phyloP scores from a whole-genome alignment of 1,140 invertebrate genomes.

The Drosophila subpulchrella region DNA sequence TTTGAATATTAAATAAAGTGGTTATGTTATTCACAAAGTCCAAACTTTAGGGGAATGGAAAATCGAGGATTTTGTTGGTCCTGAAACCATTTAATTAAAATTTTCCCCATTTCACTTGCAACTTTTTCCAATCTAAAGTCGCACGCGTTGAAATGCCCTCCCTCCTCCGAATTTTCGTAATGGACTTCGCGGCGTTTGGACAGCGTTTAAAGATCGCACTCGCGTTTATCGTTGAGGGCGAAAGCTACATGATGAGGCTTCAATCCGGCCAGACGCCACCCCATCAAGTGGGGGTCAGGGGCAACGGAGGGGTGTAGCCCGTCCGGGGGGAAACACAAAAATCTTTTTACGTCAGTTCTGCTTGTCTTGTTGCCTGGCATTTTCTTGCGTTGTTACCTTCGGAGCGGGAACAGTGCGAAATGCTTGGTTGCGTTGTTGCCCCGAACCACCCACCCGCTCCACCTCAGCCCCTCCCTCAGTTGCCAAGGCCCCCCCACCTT shows the following conservation, averaged over 20 bases:
- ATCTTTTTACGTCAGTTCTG: conserved; percentile 84
- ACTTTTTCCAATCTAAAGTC: conserved; percentile 25
- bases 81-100: conserved; percentile 36
- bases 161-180: conserved; percentile 9
- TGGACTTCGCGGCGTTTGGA: conserved; percentile 40
- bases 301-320: not conserved
- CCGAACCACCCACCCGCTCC: conserved; percentile 12
- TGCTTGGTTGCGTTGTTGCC: conserved; percentile 66
- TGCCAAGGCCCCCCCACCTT: not conserved
- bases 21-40: too few relatives aligned
- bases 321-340: conserved; percentile 54
- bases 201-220: conserved; percentile 45
- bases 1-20: too few relatives aligned
- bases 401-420: conserved; percentile 56
- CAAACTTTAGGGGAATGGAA: too few relatives aligned
- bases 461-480: not conserved
- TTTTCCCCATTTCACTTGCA: conserved; percentile 12
- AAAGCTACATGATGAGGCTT: conserved; percentile 50
- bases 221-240: conserved; percentile 25
- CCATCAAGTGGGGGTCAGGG: not conserved
- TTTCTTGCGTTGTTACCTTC: conserved; percentile 83
- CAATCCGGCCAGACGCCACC: conserved; percentile 49
- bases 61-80: not conserved
- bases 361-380: conserved; percentile 83
- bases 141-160: conserved; percentile 31